A percentile compares a stretch with the other conserved stretches of the same genome.
phyloP scores from a whole-genome alignment of 2,113 vertebrate species.

The Lates calcarifer region DNA sequence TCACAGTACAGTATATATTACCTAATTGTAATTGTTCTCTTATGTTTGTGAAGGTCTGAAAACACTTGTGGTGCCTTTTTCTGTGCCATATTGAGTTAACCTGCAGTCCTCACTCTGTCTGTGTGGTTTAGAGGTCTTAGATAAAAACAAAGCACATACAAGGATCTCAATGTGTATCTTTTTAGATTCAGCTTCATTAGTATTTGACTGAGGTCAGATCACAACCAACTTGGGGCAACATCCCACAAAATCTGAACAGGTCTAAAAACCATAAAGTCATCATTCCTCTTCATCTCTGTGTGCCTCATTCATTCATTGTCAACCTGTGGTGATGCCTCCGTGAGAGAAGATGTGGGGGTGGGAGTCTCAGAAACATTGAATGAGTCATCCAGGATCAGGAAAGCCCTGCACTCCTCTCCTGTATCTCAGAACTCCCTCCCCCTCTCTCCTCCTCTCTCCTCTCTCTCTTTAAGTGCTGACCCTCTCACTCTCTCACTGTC shows the following conservation, averaged over 20 bases:
- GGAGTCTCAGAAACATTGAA: slow-evolving; percentile 52
- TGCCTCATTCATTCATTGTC: neutral
- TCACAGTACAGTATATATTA: too few relatives aligned
- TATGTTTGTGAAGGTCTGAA: too few relatives aligned
- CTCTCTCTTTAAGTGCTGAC: neutral
- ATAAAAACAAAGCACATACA: too few relatives aligned
- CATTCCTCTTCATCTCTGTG: neutral
- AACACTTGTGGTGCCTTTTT: too few relatives aligned
- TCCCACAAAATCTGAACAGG: neutral
- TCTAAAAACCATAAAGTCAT: neutral
- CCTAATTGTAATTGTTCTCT: too few relatives aligned
- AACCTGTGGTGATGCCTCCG: slow-evolving; percentile 3
- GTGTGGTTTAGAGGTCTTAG: too few relatives aligned
- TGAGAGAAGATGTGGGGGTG: slow-evolving; percentile 37
- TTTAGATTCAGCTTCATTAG: neutral
- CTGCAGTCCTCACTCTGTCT: too few relatives aligned
- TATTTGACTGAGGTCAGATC: too few relatives aligned
- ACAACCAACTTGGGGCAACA: too few relatives aligned
- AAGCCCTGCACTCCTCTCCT: slow-evolving; percentile 46
- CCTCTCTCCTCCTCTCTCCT: neutral
- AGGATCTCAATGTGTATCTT: too few relatives aligned
- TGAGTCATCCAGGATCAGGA: slow-evolving; percentile 68
- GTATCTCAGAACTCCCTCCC: slow-evolving; percentile 1
- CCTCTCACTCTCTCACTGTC: slow-evolving; percentile 24
- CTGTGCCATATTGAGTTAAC: too few relatives aligned